Evolutionary conservation across 2,113 vertebrate species (phyloP), one percentile per base, ranked within the genome.

Genomic region (Microtus pennsylvanicus): DNA sequence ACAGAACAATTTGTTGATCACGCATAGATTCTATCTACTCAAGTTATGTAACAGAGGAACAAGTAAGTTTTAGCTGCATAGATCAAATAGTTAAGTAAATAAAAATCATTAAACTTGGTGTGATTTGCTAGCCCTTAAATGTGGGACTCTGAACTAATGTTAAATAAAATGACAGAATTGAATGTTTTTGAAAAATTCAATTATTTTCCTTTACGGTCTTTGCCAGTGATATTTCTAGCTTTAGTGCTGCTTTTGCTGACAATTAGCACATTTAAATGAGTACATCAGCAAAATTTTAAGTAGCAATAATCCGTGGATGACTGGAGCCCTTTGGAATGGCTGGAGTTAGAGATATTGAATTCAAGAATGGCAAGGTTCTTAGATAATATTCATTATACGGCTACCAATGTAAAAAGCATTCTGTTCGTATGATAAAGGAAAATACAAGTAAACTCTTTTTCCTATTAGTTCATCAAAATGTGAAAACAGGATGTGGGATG

Each of bases 261-360:
- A 94, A 86, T 94, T 90, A 93, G 38, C 67, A 89, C 4, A 91
- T 24, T 89, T 22, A 93, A 63, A 93, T 82, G 78, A 33, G 12
- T 42, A 82, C 8, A 19, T 94, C 67, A 82, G 82, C n/a, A 96
- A 93, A 89, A 94, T 94, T 91, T 94, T 86, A 80, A 92, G 55
- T 88, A 61, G 12, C 75, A 74, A 10, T 61, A 78, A 12, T 38
- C 2, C 28, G 50, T 65, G 72, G 92, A 91, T 92, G 86, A 63
- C n/a, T n/a, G n/a, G 21, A 14, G 70, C 47, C 30, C 38, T 92
- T 80, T 12, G 65, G 35, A 94, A 88, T n/a, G 94, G 65, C 70
- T 91, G 65, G 90, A 93, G 61, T 93, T 72, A 72, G 22, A 91
- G 70, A 52, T 89, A 63, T 76, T 88, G 90, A 85, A 93, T 82